These are phyloP conservation scores for Petroica traversi DNA, from an alignment of 2,113 vertebrate species.

Conservation along the genomic window DNA sequence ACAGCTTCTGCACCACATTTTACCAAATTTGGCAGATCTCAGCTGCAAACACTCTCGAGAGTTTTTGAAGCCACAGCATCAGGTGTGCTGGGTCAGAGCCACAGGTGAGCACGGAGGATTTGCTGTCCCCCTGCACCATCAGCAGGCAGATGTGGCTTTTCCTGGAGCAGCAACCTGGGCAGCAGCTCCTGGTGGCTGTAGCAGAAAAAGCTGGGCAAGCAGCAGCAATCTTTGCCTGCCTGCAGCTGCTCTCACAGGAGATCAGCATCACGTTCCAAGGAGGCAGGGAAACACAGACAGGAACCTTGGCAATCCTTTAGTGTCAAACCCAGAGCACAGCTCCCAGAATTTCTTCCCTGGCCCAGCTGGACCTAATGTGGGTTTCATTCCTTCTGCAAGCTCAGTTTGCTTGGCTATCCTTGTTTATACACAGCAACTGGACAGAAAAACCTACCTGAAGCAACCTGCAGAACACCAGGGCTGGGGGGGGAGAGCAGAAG, in stretches of 20 bases:
- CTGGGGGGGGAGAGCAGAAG: rapidly evolving
- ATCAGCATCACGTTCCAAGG: not conserved
- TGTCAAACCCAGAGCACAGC: not conserved
- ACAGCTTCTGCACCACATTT: not conserved
- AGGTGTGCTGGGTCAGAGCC: not conserved
- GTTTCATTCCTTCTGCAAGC: not conserved
- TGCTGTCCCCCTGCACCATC: not conserved
- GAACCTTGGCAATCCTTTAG: not conserved
- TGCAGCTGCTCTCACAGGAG: not conserved
- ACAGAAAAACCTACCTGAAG: not conserved
- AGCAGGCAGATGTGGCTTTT: not conserved
- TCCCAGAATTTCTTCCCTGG: not conserved
- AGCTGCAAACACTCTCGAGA: rapidly evolving
- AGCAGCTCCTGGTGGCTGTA: rapidly evolving
- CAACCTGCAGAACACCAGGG: not conserved
- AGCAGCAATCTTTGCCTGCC: not conserved
- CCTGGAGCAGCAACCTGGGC: not conserved
- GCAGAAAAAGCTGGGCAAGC: not conserved
- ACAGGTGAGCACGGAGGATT: rapidly evolving
- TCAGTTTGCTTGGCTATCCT: not conserved
- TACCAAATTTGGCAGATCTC: not conserved
- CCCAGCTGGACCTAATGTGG: not conserved
- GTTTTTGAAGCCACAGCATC: not conserved
- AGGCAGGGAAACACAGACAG: not conserved
- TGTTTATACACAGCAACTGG: rapidly evolving